A percentile compares a stretch with the other conserved stretches of the same genome.
phyloP scores from a whole-genome alignment of 2,888 invertebrate genomes.

The Thecocarcelia acutangulata region DNA sequence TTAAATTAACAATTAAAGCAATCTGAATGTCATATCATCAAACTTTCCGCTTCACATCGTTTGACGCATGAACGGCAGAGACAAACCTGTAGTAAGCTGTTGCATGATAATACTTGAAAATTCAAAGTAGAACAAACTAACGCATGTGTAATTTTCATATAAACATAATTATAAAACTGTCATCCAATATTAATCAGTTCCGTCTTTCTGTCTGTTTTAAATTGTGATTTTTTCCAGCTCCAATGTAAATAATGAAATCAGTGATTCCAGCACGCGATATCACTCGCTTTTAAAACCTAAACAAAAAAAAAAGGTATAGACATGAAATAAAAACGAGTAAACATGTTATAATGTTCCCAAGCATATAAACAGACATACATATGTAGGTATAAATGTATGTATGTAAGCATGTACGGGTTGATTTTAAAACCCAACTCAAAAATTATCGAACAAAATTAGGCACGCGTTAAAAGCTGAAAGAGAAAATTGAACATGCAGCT shows the following conservation, averaged over 20 bases:
- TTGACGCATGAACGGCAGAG: conserved; percentile 51
- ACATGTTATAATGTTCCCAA: background rate
- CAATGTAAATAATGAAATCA: conserved; percentile 57
- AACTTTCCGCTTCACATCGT: conserved; percentile 51
- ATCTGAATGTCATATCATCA: conserved; percentile 46
- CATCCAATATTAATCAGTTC: conserved; percentile 72
- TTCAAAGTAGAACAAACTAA: conserved; percentile 25
- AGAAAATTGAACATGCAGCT: conserved; percentile 22
- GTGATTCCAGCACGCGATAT: conserved; percentile 71
- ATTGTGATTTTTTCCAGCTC: background rate
- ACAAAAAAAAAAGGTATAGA: conserved; percentile 2
- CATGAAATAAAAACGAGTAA: conserved; percentile 1
- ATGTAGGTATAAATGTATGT: no score
- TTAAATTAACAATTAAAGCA: conserved; percentile 21
- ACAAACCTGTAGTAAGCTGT: conserved; percentile 49
- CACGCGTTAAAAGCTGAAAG: conserved; percentile 44
- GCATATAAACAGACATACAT: no score
- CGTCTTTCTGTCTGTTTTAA: conserved; percentile 69
- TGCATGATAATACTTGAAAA: conserved; percentile 46
- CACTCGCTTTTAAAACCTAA: conserved; percentile 34
- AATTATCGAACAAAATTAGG: conserved; percentile 16
- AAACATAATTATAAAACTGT: conserved; percentile 69
- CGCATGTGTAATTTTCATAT: conserved; percentile 62
- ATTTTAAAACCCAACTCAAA: background rate
- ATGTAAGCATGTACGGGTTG: no score